Evolutionary conservation across 1,140 invertebrate species (phyloP), one percentile per base, ranked within the genome.

Genomic region (Drosophila takahashii): DNA sequence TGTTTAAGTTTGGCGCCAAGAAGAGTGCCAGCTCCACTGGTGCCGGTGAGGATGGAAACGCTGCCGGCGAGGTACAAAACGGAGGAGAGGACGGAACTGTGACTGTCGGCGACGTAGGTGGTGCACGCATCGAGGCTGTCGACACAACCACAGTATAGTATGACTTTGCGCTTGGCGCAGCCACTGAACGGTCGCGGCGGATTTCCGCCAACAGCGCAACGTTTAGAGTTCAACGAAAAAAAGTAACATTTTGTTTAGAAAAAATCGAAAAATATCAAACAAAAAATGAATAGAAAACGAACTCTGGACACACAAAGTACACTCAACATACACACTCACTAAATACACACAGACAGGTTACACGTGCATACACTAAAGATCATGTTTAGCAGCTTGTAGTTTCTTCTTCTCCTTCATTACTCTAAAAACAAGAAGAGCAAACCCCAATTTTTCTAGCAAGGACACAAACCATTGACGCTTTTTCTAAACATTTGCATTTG

Each of bases 111-210:
- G 83, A 84, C 44, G 51, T 61, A 32, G 51, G 67, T 48, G 78
- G 84, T 56, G 67, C 87, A 62, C 90, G 90, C 42, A 91, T 92
- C 54, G 90, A 92, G 74, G 90, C 90, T 57, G 90, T 92, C 71
- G 90, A 92, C 58, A 92, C 90, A 27, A 92, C 90, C 73, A 92
- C 90, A 73, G 90, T 92, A 92, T 92, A 92, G 90, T 92, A 92
- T 91, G 90, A 90, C 60, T 59, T 65, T 61, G 59, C 58, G 41
- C 50, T 67, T 57, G 67, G 76, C 45, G 77, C 77, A 78, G 87
- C 91, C 91, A 78, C 73, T 39, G 78, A 91, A 92, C 59, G 85
- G 79, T 84, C 89, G 26, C 62, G 79, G 84, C 83, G 79, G 84
- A 89, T 59, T 61, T 79, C 83, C 79, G 84, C 84, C 66, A 64